These are phyloP conservation scores for Plutella xylostella DNA, from an alignment of 2,888 invertebrate species.

Conservation along the genomic window DNA sequence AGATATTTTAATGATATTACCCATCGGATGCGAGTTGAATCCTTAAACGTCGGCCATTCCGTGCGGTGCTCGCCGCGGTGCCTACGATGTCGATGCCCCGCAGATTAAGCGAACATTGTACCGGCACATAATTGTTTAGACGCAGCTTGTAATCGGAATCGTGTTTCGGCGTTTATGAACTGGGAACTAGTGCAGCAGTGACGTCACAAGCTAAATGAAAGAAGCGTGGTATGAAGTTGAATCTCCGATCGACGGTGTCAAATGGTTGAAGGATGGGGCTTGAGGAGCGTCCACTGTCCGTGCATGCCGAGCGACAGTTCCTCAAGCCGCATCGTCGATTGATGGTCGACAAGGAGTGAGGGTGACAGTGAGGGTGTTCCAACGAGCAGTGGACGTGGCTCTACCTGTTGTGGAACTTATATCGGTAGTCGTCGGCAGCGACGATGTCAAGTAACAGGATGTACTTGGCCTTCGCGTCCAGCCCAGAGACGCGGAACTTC, in stretches of 20 bases:
- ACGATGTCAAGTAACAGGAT: slow-evolving; percentile 98
- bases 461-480: slow-evolving; percentile 99
- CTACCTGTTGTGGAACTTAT: slow-evolving; percentile 96
- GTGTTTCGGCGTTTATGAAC: slow-evolving; percentile 27
- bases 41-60: slow-evolving; percentile 54
- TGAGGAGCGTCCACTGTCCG: background rate
- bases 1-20: slow-evolving; percentile 70
- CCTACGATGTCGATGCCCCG: slow-evolving; percentile 60
- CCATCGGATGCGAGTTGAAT: slow-evolving; percentile 61
- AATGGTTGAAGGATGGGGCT: background rate
- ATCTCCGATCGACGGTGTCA: slow-evolving; percentile 51
- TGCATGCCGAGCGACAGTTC: background rate
- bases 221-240: slow-evolving; percentile 47
- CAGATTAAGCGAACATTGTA: slow-evolving; percentile 43
- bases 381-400: slow-evolving; percentile 20
- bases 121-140: slow-evolving; percentile 59
- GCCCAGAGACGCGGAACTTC: slow-evolving; percentile 98
- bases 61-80: slow-evolving; percentile 36
- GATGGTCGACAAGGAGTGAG: slow-evolving; percentile 20
- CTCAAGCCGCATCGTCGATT: slow-evolving; percentile 19
- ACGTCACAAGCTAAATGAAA: slow-evolving; percentile 63
- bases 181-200: slow-evolving; percentile 55
- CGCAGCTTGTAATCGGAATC: slow-evolving; percentile 51
- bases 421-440: slow-evolving; percentile 98
- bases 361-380: slow-evolving; percentile 12